Evolutionary conservation across 2,797 vertebrate species (phyloP), one percentile per base, ranked within the genome.

Genomic region (Cirrhinus mrigala): DNA sequence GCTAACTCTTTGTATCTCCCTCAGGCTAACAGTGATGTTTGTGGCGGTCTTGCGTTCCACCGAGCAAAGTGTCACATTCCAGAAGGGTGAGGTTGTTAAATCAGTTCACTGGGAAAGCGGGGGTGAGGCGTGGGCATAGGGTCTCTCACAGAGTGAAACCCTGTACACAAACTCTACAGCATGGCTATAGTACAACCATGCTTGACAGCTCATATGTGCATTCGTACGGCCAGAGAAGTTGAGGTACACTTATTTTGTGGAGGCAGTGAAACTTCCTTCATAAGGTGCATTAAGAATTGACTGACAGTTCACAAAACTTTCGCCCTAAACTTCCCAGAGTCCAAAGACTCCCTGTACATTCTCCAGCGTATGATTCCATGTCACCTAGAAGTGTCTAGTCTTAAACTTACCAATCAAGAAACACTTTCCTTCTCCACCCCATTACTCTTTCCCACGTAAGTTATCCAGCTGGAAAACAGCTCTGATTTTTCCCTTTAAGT

Each of bases 1-100:
- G 84, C 69, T 79, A 91, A 90, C 90, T 88, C 29, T 78, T 70
- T 2, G 73, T 68, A 79, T 88, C 87, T 82, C 68, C 82, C 52
- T 50, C 8, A 54, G 81, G 88, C 85, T 90, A 90, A 93, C 92
- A 82, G 90, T 90, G 84, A 87, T 48, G 77, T 83, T 85, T 86
- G 91, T 82, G 85, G 88, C 85, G 84, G 85, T 90, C 91, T 89
- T 88, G 78, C 88, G 91, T 94, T 94, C 91, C 91, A 89, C 8
- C 22, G 15, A 29, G 86, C 69, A 81, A 92, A 90, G 93, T 89
- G 93, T 92, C 90, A 93, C 91, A 93, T 93, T 92, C 91, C 91
- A 20, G 18, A 88, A 81, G 89, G 89, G 90, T 93, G 90, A 92
- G 88, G 84, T 80, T 75, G 58, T 80, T 58, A 85, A 86, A 84